These are phyloP conservation scores for Casuarius casuarius DNA, from an alignment of 2,113 vertebrate genomes.

Conservation along the genomic window DNA sequence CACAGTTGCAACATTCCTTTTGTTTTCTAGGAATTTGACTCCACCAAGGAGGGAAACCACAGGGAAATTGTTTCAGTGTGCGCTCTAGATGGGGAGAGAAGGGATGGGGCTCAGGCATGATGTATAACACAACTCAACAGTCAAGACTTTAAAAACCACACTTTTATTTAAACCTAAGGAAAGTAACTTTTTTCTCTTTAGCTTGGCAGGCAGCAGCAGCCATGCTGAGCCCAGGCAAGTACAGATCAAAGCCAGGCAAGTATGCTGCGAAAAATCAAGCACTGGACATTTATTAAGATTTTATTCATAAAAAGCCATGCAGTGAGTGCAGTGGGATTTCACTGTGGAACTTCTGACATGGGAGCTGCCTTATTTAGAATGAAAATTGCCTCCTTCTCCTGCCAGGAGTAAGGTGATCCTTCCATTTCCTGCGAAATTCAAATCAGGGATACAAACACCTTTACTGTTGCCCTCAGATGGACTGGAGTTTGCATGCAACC, in stretches of 20 bases:
- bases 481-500: background rate
- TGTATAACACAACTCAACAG: conserved; percentile 45
- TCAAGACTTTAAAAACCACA: conserved; percentile 35
- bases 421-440: conserved; percentile 53
- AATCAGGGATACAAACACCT: conserved; percentile 17
- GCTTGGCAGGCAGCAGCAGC: conserved; percentile 48
- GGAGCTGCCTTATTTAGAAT: conserved; percentile 47
- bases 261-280: conserved; percentile 44
- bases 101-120: conserved; percentile 50
- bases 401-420: conserved; percentile 37
- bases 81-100: conserved; percentile 34
- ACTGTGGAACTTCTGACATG: conserved; percentile 47
- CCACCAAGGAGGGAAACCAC: conserved; percentile 75
- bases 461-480: conserved; percentile 17
- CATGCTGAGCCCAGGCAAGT: conserved; percentile 29
- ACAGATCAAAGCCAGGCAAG: conserved; percentile 61
- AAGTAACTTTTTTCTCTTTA: conserved; percentile 36
- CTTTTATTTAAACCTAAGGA: conserved; percentile 3
- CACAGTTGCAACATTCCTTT: conserved; percentile 66
- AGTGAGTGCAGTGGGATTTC: conserved; percentile 49
- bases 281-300: conserved; percentile 55
- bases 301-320: conserved; percentile 50
- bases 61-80: conserved; percentile 76
- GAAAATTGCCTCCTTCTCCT: conserved; percentile 49
- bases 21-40: conserved; percentile 79